phyloP scores from a whole-genome alignment of 2,888 invertebrate genomes.

The Heliconius cydno region DNA sequence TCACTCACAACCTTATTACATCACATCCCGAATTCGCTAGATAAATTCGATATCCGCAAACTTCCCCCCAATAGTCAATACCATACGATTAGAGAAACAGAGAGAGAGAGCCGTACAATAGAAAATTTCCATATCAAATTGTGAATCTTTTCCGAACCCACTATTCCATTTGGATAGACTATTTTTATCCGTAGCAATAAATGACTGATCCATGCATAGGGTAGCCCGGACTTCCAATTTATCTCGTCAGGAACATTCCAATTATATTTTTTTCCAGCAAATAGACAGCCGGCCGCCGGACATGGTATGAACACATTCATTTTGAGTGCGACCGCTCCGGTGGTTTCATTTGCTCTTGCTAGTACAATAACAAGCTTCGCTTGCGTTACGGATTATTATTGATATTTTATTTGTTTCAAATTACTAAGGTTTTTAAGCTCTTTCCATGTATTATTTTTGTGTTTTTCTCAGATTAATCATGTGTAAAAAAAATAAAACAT shows the following conservation, averaged over 20 bases:
- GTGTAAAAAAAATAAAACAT: too few species aligned
- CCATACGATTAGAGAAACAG: constrained; percentile 41
- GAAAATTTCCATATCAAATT: constrained; percentile 47
- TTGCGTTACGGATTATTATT: constrained; percentile 39
- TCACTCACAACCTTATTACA: not conserved
- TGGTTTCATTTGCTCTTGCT: constrained; percentile 59
- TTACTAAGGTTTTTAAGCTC: not conserved
- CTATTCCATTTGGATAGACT: constrained; percentile 47
- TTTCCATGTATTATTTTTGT: not conserved
- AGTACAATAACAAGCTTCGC: constrained; percentile 37
- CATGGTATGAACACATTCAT: constrained; percentile 61
- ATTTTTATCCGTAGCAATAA: constrained; percentile 59
- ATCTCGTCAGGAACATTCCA: constrained; percentile 74
- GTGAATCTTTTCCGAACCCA: constrained; percentile 41
- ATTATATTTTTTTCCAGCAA: constrained; percentile 75
- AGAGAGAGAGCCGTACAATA: constrained; percentile 36
- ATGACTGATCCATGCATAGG: constrained; percentile 59
- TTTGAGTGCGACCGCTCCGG: constrained; percentile 53
- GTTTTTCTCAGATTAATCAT: not conserved
- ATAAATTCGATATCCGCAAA: constrained; percentile 29
- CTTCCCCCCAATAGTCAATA: constrained; percentile 19
- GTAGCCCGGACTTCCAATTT: constrained; percentile 65
- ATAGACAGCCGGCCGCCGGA: constrained; percentile 63
- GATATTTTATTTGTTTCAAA: constrained; percentile 27
- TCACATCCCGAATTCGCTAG: constrained; percentile 13